A percentile compares a stretch with the other conserved stretches of the same genome.
Conservation (phyloP, 2,888 invertebrate genomes). For the Dynastes grantii region DNA sequence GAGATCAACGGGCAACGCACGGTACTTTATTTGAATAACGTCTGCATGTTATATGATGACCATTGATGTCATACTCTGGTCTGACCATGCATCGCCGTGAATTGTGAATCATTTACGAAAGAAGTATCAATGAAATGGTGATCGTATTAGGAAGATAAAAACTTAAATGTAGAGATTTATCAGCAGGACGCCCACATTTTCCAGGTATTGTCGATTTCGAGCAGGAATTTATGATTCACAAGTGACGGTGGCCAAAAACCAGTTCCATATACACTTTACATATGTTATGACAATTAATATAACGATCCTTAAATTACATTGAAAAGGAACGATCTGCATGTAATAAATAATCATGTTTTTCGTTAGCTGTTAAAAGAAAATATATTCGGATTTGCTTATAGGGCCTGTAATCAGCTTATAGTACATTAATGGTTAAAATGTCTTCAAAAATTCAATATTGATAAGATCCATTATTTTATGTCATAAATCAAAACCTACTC, state of each 20-base stretch:
- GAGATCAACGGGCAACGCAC: background rate
- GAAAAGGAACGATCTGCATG: background rate
- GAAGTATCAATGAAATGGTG: background rate
- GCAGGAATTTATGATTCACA: slow-evolving; percentile 3
- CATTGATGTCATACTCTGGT: background rate
- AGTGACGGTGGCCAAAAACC: background rate
- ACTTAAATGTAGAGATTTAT: slow-evolving; percentile 1
- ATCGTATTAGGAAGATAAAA: slow-evolving; percentile 6
- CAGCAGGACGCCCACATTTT: background rate
- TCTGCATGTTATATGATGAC: background rate
- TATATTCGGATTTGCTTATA: background rate
- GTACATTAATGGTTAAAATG: background rate
- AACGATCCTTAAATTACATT: background rate
- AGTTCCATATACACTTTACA: background rate
- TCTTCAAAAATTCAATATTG: no score
- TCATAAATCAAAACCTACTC: no score
- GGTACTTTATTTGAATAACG: slow-evolving; percentile 10
- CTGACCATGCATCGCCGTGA: background rate
- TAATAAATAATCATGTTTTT: background rate
- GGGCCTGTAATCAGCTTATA: background rate
- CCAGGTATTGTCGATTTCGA: background rate
- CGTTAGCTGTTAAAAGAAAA: background rate
- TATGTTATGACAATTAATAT: background rate
- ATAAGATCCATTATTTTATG: no score
- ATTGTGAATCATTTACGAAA: slow-evolving; percentile 6